Base-by-base conservation (phyloP, 2,797 vertebrate genomes). In the Gila robusta region DNA sequence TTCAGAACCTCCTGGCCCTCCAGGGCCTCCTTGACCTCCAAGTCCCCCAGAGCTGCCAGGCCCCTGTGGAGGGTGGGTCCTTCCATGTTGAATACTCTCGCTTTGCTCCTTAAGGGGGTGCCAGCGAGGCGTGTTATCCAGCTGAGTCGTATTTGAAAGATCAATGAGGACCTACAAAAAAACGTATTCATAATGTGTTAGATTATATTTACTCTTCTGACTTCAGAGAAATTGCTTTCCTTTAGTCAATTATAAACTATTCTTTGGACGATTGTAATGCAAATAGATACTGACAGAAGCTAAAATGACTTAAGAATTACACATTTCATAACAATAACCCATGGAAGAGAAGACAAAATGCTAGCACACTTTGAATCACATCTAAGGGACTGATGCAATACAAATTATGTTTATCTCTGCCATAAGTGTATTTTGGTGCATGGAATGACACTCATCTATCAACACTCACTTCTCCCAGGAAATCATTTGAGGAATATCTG, bases 401-500 rank as follows among this genome's bases (percentile, higher is more conserved):
- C 19, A 47, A 62, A 82, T 82, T 10, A 56, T 82, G 9, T 88
- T 64, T 37, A 62, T 83, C 62, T 52, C 28, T 67, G 28, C 1
- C 47, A 89, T 56, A 67, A 23, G 59, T 41, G 56, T 23, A 32
- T 83, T 59, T 86, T 85, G 35, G 88, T 76, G 76, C 6, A 5
- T 3, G 23, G 72, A 87, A 85, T 88, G 14, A 79, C 37, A 84
- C 10, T 67, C 16, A 84, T 89, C 54, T 49, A 86, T 86, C 79
- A 88, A 69, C 39, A 96, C 97, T 98, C 91, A 99, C 98, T 95
- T 99, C 98, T 93, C 98, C 98, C 6, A 99, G 97, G 89, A 99
- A 99, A 92, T 99, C 98, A 90, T 99, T 99, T 32, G 98, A 98
- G 76, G 98, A 99, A 88, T 98, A 98, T 96, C 96, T 96, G 91